Base-by-base conservation (phyloP, 2,797 vertebrate species). In the Myotis myotis region DNA sequence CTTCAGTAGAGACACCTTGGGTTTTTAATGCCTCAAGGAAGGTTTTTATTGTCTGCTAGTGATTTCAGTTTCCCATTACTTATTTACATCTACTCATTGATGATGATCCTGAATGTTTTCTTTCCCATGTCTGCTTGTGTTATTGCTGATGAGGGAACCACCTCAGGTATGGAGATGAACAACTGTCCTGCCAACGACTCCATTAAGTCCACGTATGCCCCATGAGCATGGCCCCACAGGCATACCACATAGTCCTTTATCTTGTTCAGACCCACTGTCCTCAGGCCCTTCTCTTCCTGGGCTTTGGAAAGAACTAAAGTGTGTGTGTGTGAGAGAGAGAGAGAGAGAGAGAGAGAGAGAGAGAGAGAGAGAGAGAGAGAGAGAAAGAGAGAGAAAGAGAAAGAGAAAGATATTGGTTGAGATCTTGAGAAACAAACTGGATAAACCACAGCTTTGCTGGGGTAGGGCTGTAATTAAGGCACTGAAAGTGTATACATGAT, bases 1-100 rank as follows among this genome's bases (percentile, higher is more conserved):
- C 51, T 84, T 85, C 38, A 76, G n/a, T 71, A 72, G 92, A 87
- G 47, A 51, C 0, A 1, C 36, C 5, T 51, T 84, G 89, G 15
- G 85, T 30, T 80, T 95, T 79, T 80, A 49, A 72, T 76, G 87
- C 78, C 71, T 90, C 19, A 8, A 51, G 70, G 89, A 89, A 89
- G 66, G 66, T 53, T 33, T 70, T 93, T 10, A 28, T 81, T 80
- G 76, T 80, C 83, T 74, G 49, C 84, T 64, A 44, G 28, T 91
- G 71, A 87, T 91, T 82, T 91, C 72, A 75, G 8, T 49, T 62
- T 87, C 57, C 53, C 62, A 11, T 78, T 55, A n/a, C 53, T 94
- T 70, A 16, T 85, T 96, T 96, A 80, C 85, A 85, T 83, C 19
- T 78, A 51, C 53, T 38, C 72, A 72, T 16, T 78, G 28, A 71